Evolutionary conservation across 2,797 vertebrate genomes (phyloP), one percentile per base, ranked within the genome.

Genomic region (Distichodus sexfasciatus): DNA sequence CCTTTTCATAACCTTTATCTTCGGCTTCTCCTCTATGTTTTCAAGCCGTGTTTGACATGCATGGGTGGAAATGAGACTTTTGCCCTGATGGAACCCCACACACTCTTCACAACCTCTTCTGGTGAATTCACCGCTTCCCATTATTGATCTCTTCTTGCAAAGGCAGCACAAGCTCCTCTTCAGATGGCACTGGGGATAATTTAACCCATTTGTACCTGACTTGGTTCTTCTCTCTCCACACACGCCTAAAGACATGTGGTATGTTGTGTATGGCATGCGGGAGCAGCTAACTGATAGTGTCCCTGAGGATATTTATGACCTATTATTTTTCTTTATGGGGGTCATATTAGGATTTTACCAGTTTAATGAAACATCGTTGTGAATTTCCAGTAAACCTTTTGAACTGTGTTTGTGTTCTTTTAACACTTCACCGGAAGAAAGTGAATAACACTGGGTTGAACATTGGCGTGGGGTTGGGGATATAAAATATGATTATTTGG

Each of bases 131-230:
- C 60, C 29, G 12, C 47, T 24, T 60, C 23, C 10, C 35, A 33
- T 55, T 72, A 72, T 78, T 38, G 55, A 72, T 72, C 60, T 40
- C 28, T 28, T 54, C 29, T 63, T 64, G 35, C 35, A 48, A 46
- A 53, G 61, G 54, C 69, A 46, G 33, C 65, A 29, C 64, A 66
- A 60, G 57, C 40, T n/a, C 14, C 51, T 71, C 50, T 72, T n/a
- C 28, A 69, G 38, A 57, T 59, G 60, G 33, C 57, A 19, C 41
- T 29, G 28, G 55, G 54, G 60, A 61, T 53, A 61, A 69, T 75
- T 75, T 69, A 65, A 78, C 68, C 66, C 47, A 12, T 78, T 69
- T 66, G 50, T 72, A 48, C 57, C 53, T 58, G 60, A 41, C 50
- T 6, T 7, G 6, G 1, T 41, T 8, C 44, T 59, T 48, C 29